Evolutionary conservation across 2,113 vertebrate species (phyloP).

Genomic region (Lampris megalopsis): DNA sequence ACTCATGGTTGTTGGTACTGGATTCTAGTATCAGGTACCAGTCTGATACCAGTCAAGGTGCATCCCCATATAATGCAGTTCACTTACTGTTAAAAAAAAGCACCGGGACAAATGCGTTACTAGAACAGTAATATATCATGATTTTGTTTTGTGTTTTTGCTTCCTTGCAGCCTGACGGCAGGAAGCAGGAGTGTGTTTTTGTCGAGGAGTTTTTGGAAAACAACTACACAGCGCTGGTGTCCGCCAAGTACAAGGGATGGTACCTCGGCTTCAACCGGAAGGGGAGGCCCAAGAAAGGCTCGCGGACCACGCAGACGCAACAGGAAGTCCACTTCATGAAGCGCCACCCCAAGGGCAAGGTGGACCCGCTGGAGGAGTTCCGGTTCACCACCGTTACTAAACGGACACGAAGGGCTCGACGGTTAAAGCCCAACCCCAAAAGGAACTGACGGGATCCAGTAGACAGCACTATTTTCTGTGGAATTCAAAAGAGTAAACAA

Average conservation of each 20-base stretch:
- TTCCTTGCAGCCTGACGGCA: constrained; percentile 78
- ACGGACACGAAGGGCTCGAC: constrained; percentile 85
- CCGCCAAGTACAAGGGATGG: constrained; percentile 87
- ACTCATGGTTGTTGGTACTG: too few species aligned
- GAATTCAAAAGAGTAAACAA: too few species aligned
- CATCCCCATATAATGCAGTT: too few species aligned
- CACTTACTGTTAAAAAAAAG: neutral
- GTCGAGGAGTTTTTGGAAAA: constrained; percentile 88
- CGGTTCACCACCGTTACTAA: constrained; percentile 86
- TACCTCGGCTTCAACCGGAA: constrained; percentile 87
- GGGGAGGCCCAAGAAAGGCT: constrained; percentile 84
- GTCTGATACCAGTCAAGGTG: too few species aligned
- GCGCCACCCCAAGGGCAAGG: constrained; percentile 77
- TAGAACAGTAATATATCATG: constrained; percentile 23
- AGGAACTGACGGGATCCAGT: constrained; percentile 69
- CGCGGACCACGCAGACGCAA: constrained; percentile 83
- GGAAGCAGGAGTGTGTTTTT: constrained; percentile 85
- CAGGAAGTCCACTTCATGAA: constrained; percentile 89
- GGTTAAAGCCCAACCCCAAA: constrained; percentile 80
- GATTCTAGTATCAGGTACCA: too few species aligned
- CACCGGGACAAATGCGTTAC: too few species aligned
- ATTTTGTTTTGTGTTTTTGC: constrained; percentile 3
- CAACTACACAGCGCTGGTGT: constrained; percentile 86
- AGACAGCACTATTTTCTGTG: constrained; percentile 61
- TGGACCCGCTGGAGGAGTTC: constrained; percentile 82